A percentile compares a stretch with the other conserved stretches of the same genome.
Conservation (phyloP, 2,797 vertebrate genomes). For the Petrocephalus sullivani region DNA sequence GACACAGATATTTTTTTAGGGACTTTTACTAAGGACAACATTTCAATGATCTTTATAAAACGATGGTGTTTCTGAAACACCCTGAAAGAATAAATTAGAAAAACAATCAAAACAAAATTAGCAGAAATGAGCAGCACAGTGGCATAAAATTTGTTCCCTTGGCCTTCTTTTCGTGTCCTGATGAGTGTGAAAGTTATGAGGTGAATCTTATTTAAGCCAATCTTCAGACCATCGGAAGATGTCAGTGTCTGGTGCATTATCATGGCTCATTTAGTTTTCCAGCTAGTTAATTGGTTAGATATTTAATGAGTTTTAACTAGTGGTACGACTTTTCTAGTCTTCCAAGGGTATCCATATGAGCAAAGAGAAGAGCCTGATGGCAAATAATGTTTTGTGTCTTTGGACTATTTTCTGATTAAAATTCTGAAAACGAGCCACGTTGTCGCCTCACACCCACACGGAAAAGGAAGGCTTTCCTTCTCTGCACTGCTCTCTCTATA, state of each 20-base stretch:
- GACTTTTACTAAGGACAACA: neutral
- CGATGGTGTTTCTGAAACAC: neutral
- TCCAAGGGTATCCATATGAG: neutral
- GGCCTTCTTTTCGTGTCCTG: neutral
- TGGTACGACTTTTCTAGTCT: neutral
- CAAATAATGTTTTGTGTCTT: neutral
- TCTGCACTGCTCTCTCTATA: neutral
- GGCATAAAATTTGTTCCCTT: neutral
- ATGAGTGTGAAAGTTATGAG: neutral
- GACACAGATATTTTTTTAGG: too few species aligned
- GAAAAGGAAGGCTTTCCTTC: too few species aligned
- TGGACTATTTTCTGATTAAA: neutral
- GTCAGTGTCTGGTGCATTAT: neutral
- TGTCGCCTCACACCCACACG: neutral
- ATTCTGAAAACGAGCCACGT: neutral
- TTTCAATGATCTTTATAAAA: neutral
- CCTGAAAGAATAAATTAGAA: neutral
- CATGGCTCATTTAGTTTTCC: neutral
- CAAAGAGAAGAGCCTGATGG: neutral
- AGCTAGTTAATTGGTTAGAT: neutral
- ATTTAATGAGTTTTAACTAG: neutral
- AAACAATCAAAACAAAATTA: neutral
- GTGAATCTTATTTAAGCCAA: neutral
- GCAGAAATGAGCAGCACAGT: neutral
- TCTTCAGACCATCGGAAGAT: neutral